Percentiles rank a stretch among this genome's conserved stretches.
phyloP scores from a whole-genome alignment of 2,888 invertebrate species.

The Junonia oenone region DNA sequence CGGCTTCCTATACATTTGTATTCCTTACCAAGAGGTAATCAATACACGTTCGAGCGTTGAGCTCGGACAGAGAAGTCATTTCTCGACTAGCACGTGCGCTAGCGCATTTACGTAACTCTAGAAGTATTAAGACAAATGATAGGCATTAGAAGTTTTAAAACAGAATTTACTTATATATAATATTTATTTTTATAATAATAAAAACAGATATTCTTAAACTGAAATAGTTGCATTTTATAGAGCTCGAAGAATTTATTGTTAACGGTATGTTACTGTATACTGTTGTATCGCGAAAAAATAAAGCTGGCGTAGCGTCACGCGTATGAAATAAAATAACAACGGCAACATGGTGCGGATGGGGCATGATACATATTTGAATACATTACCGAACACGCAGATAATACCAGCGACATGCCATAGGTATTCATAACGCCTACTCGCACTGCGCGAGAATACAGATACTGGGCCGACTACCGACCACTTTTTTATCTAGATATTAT shows the following conservation, averaged over 20 bases:
- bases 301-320: slow-evolving; percentile 66
- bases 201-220: background rate
- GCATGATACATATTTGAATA: slow-evolving; percentile 79
- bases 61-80: slow-evolving; percentile 53
- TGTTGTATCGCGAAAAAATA: slow-evolving; percentile 52
- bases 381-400: slow-evolving; percentile 74
- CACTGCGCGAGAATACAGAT: slow-evolving; percentile 63
- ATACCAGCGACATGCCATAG: slow-evolving; percentile 65
- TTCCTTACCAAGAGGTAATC: slow-evolving; percentile 75
- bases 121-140: too few species aligned
- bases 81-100: slow-evolving; percentile 45
- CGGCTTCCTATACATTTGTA: slow-evolving; percentile 74
- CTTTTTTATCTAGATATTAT: slow-evolving; percentile 5
- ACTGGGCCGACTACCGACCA: slow-evolving; percentile 30
- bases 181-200: too few species aligned
- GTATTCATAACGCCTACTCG: slow-evolving; percentile 71
- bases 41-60: slow-evolving; percentile 64
- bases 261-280: slow-evolving; percentile 1
- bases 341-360: slow-evolving; percentile 69
- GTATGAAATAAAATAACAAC: slow-evolving; percentile 75
- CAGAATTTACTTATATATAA: too few species aligned
- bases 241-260: slow-evolving; percentile 1
- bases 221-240: background rate
- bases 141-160: background rate
- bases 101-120: slow-evolving; percentile 32